Evolutionary conservation across 2,888 invertebrate species (phyloP), one percentile per base, ranked within the genome.

Genomic region (Ophion ventricosus): DNA sequence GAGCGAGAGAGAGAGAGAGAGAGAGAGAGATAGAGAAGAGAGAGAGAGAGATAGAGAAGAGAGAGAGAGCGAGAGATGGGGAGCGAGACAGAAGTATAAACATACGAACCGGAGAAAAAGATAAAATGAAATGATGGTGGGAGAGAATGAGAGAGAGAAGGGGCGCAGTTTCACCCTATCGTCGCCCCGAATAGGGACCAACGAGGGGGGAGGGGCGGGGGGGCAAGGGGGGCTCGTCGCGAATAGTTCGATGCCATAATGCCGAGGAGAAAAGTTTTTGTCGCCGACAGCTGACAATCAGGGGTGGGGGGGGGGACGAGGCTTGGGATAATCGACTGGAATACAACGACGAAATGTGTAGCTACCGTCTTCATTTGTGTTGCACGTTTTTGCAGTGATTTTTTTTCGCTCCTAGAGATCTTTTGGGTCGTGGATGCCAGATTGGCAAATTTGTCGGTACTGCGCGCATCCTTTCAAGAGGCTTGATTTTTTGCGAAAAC

Each of bases 151-250:
- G 74, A 57, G 74, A 73, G 26, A 59, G 17, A 23, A 78, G 67
- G 78, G 84, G 83, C 76, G 74, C 76, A 80, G 77, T 77, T 82
- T 86, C 83, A 84, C 86, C 86, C 84, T 73, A 82, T 56, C 67
- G 72, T 59, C 40, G 74, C 11, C 8, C 14, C 49, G 49, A 49
- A 17, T 49, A 49, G 49, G 49, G 49, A 49, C 49, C 49, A 49
- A 49, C 49, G 17, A 49, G 14, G 1, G 17, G 49, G 40, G 10
- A 3, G 40, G 40, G 40, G 40, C 40, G 20, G 35, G 40, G 7
- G 63, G 29, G 26, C 20, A 1, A 4, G 40, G 49, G 49, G 49
- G 49, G 14, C 4, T 49, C 17, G 49, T 49, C 49, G 49, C 49
- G 49, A 49, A 49, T 49, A 49, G 49, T 49, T 49, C 49, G 49